Evolutionary conservation across 2,113 vertebrate genomes (phyloP).

Genomic region (Lamprotornis superbus): DNA sequence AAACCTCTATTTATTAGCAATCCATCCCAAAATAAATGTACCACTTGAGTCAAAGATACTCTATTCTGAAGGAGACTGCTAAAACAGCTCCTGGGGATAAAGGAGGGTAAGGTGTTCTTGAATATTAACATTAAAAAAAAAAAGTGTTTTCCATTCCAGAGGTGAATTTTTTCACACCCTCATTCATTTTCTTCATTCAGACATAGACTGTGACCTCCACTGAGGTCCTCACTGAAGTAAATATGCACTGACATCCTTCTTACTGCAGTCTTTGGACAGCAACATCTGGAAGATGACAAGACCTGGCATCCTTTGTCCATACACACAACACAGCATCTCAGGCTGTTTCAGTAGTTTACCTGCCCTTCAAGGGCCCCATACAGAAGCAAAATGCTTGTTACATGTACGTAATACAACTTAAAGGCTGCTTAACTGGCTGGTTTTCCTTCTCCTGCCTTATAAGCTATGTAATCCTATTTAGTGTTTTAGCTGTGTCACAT

Average conservation of each 20-base stretch:
- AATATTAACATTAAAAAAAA: not conserved
- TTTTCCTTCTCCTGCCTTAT: not conserved
- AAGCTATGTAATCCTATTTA: not conserved
- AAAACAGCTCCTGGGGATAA: not conserved
- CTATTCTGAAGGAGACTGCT: not conserved
- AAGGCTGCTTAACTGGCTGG: not conserved
- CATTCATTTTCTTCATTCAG: not conserved
- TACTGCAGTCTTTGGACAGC: not conserved
- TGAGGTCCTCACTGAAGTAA: not conserved
- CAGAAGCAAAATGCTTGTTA: not conserved
- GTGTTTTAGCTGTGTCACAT: not conserved
- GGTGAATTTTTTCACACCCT: not conserved
- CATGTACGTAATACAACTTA: not conserved
- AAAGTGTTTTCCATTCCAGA: not conserved
- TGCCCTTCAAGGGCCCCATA: not conserved
- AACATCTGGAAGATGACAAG: not conserved
- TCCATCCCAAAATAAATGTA: not conserved
- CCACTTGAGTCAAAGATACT: not conserved
- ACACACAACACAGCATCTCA: not conserved
- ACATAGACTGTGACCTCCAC: not conserved
- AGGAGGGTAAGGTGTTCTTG: not conserved
- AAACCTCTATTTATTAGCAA: not conserved
- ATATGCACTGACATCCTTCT: not conserved
- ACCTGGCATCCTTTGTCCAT: rapidly evolving
- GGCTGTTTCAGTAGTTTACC: not conserved